A percentile compares a stretch with the other conserved stretches of the same genome.
Conservation (phyloP, 1,140 invertebrate genomes). For the Aphis gossypii region DNA sequence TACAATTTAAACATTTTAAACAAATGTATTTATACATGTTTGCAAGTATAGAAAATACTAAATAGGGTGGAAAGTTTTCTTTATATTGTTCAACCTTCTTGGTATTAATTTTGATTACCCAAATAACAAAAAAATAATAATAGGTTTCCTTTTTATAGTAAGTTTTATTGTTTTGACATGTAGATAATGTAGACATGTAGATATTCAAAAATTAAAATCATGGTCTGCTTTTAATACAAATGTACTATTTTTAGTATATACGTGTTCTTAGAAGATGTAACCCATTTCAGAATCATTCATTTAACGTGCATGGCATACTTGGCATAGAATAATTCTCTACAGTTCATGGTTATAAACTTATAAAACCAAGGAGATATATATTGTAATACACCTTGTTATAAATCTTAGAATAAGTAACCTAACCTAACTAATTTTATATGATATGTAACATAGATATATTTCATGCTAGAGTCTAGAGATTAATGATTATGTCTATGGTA, state of each 20-base stretch:
- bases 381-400: not conserved
- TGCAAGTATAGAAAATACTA: not conserved
- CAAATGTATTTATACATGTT: not conserved
- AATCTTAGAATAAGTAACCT: not conserved
- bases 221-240: not conserved
- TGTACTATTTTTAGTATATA: not conserved
- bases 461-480: not conserved
- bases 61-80: not conserved
- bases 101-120: not conserved
- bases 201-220: not conserved
- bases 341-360: not conserved
- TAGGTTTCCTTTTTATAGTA: not conserved
- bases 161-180: not conserved
- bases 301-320: not conserved
- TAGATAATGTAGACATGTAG: no score
- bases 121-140: not conserved
- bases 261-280: not conserved
- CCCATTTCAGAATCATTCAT: not conserved
- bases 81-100: not conserved
- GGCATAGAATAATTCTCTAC: no score
- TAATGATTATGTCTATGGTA: slow-evolving; percentile 37
- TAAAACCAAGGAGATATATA: no score
- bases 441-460: not conserved
- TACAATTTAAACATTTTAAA: not conserved
- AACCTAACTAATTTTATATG: no score